Base-by-base conservation (phyloP, 92 coral and sea anemone genomes). In the Plumapathes pennacea region DNA sequence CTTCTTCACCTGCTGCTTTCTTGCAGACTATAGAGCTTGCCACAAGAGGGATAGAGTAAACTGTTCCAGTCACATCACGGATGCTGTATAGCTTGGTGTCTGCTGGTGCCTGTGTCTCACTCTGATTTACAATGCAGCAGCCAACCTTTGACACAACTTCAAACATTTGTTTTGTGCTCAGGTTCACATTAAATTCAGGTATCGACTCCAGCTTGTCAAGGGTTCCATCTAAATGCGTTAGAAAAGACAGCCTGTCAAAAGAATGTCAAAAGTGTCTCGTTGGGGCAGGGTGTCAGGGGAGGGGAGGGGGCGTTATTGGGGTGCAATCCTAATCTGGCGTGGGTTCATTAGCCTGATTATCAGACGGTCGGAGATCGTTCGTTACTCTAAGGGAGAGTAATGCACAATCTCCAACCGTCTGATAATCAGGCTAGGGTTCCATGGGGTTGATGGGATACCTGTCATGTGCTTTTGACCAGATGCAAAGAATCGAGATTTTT, bases 91-190 rank as follows among this genome's bases (percentile, higher is more conserved):
- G 47, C 45, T 60, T 88, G 39, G 74, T 40, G 48, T 92, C 98
- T 32, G 98, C 86, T n/a, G 98, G 98, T 2, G 62, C 98, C 14
- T 88, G 48, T 22, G 84, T 41, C 20, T 80, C 82, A 12, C 80
- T 92, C 70, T 92, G 98, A 38, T 96, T 96, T 33, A 77, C 96
- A 81, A 92, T 92, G 60, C 96, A 92, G 33, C 98, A 92, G 52
- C 98, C 98, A 33, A 92, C 96, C 38, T 74, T 60, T 32, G 46
- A 50, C 61, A 91, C 45, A 20, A 75, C 67, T 3, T 76, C 67
- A 19, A 47, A 50, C 77, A 91, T 88, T 60, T 83, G 72, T 1
- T 70, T 38, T 14, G 87, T 40, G 8, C 76, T 53, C 26, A 91
- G 39, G 54, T 32, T 76, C 30, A 88, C 71, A 12, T 64, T 73